Conservation (phyloP, 2,888 invertebrate species). For the Tenodera sinensis region DNA sequence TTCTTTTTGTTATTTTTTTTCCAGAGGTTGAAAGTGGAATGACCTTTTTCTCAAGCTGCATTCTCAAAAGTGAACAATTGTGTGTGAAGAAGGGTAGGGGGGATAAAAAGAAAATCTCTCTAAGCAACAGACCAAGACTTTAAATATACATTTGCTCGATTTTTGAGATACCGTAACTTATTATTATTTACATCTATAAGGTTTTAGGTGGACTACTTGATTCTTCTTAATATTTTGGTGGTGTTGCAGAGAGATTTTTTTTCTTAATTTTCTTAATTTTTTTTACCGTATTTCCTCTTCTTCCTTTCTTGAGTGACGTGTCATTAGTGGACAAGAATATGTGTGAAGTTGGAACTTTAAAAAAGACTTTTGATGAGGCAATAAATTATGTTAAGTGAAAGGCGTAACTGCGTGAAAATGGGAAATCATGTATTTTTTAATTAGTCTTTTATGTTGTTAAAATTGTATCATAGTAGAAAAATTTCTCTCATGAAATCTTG, state of each 20-base stretch:
- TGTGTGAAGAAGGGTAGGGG: conserved; percentile 5
- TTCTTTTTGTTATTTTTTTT: conserved; percentile 2
- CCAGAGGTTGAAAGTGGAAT: conserved; percentile 12
- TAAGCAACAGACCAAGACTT: background rate
- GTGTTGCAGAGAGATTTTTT: conserved; percentile 13
- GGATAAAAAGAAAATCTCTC: conserved; percentile 17
- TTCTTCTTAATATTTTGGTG: conserved; percentile 3
- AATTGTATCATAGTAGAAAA: too few relatives aligned
- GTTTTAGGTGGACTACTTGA: conserved; percentile 17
- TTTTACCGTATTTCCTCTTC: background rate
- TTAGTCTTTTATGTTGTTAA: background rate
- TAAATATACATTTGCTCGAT: background rate
- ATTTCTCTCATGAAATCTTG: too few relatives aligned
- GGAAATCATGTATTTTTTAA: background rate
- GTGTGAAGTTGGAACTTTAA: conserved; percentile 17
- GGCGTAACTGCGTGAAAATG: conserved; percentile 8
- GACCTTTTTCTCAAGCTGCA: conserved; percentile 10
- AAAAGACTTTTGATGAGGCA: background rate
- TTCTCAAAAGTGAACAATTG: conserved; percentile 16
- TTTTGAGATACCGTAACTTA: conserved; percentile 12
- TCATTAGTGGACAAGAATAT: conserved; percentile 17
- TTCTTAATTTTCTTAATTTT: background rate
- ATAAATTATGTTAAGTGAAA: conserved; percentile 17
- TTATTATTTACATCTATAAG: conserved; percentile 14
- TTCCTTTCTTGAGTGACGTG: conserved; percentile 9